Percentiles rank a stretch among this genome's conserved stretches.
These are phyloP conservation scores for Cyrtorhinus lividipennis DNA, from an alignment of 1,140 invertebrate species.

Conservation along the genomic window DNA sequence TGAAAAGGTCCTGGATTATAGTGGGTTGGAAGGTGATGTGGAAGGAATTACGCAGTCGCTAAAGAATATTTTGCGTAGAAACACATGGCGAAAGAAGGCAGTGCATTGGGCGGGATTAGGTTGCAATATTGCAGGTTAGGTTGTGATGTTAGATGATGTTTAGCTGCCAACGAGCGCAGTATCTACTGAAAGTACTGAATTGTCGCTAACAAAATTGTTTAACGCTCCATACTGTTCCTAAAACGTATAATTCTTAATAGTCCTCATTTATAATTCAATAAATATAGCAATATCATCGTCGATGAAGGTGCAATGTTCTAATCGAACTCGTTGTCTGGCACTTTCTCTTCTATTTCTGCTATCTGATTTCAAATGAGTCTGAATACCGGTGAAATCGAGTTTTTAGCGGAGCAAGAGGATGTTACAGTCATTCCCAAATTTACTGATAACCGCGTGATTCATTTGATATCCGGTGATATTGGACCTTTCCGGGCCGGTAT, in stretches of 20 bases:
- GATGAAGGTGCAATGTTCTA: neutral
- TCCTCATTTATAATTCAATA: neutral
- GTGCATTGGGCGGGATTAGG: too few species aligned
- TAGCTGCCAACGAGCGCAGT: too few species aligned
- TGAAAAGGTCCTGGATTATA: too few species aligned
- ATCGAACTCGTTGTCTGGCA: too few species aligned
- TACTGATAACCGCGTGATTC: constrained; percentile 48
- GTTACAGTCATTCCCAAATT: constrained; percentile 88
- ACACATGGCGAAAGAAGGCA: neutral
- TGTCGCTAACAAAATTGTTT: too few species aligned
- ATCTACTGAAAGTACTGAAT: too few species aligned
- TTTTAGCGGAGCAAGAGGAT: constrained; percentile 74
- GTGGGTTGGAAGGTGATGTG: too few species aligned
- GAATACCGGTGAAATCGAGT: constrained; percentile 81
- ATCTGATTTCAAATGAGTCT: constrained; percentile 36
- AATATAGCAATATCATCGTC: neutral
- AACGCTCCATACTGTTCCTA: too few species aligned
- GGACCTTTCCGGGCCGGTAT: constrained; percentile 71
- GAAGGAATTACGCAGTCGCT: neutral
- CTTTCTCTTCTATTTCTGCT: too few species aligned
- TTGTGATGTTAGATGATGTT: too few species aligned
- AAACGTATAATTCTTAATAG: neutral
- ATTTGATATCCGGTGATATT: constrained; percentile 58
- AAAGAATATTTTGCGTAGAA: neutral
- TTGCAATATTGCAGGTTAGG: too few species aligned